Conservation (phyloP, 2,888 invertebrate species). For the Polydrusus pterygomalis region DNA sequence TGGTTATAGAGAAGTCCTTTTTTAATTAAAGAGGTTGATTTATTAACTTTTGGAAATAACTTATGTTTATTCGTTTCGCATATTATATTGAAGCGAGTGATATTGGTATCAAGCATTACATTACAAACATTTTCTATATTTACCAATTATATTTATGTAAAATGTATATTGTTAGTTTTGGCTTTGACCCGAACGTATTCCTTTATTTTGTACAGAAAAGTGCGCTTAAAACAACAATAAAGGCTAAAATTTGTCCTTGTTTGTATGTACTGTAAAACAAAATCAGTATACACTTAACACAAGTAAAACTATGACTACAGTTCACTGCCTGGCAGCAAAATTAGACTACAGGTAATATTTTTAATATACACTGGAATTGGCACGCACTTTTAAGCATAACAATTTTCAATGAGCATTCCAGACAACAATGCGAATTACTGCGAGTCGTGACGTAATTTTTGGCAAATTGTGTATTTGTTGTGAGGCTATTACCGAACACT, state of each 20-base stretch:
- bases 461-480: conserved; percentile 19
- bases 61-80: too few species aligned
- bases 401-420: not conserved
- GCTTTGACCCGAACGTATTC: too few species aligned
- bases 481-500: not conserved
- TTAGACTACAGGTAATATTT: conserved; percentile 12
- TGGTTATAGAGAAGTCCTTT: too few species aligned
- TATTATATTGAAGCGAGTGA: too few species aligned
- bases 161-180: too few species aligned
- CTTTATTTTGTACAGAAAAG: too few species aligned
- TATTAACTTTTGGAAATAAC: not conserved
- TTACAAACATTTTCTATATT: too few species aligned
- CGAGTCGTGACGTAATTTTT: conserved; percentile 14
- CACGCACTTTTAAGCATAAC: not conserved
- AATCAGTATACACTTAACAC: not conserved
- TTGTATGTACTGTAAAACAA: not conserved
- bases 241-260: not conserved
- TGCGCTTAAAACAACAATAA: not conserved
- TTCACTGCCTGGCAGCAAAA: conserved; percentile 2
- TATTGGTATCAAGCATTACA: too few species aligned
- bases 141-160: too few species aligned
- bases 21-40: not conserved
- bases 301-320: conserved; percentile 2
- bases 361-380: conserved; percentile 7
- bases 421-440: not conserved